Evolutionary conservation across 2,888 invertebrate genomes (phyloP).

Genomic region (Tinea semifulvella): DNA sequence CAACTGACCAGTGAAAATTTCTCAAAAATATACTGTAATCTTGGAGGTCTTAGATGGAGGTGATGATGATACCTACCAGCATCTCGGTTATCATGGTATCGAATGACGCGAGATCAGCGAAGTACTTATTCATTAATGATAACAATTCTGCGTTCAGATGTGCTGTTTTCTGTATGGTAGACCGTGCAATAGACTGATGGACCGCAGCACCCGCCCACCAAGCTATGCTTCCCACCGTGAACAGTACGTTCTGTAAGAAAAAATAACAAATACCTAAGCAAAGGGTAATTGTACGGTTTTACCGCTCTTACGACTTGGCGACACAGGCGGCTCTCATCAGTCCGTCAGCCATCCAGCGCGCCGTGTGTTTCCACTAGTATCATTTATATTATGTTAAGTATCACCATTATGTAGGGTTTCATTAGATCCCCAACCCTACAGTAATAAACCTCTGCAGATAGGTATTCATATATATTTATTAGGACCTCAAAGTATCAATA

Average conservation of each 20-base stretch:
- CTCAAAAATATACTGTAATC: too few relatives aligned
- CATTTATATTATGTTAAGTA: too few relatives aligned
- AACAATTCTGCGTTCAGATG: conserved; percentile 53
- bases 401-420: too few relatives aligned
- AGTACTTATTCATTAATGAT: conserved; percentile 53
- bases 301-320: neutral
- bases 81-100: conserved; percentile 70
- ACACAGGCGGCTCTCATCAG: too few relatives aligned
- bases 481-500: too few relatives aligned
- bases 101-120: conserved; percentile 60
- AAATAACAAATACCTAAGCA: neutral
- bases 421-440: too few relatives aligned
- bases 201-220: conserved; percentile 63
- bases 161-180: conserved; percentile 45
- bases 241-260: conserved; percentile 33
- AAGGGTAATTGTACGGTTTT: neutral
- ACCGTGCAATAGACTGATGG: conserved; percentile 51
- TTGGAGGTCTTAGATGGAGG: too few relatives aligned
- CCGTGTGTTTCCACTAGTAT: too few relatives aligned
- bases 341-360: too few relatives aligned
- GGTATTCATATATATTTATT: too few relatives aligned
- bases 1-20: too few relatives aligned
- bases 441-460: too few relatives aligned
- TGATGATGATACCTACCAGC: conserved; percentile 47
- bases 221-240: conserved; percentile 47